Evolutionary conservation across 2,113 vertebrate genomes (phyloP).

Genomic region (Mandrillus leucophaeus): DNA sequence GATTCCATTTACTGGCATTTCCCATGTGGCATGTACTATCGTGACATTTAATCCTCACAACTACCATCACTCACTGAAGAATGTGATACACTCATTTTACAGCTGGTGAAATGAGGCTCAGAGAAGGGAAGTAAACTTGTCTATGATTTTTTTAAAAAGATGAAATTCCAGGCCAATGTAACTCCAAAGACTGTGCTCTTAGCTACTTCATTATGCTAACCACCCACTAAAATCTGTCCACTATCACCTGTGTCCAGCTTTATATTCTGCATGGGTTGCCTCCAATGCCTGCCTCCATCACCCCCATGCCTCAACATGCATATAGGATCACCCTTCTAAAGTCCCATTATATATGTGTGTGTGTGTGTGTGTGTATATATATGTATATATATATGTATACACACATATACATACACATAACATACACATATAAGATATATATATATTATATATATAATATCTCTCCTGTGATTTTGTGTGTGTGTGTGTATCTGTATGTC

Average conservation of each 20-base stretch:
- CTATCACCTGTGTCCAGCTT: no score
- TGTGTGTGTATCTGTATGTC: not conserved
- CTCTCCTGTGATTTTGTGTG: no score
- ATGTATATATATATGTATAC: no score
- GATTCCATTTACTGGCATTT: not conserved
- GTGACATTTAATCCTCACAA: not conserved
- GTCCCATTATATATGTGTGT: no score
- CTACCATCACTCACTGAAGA: not conserved
- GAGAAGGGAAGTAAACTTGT: not conserved
- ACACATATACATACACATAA: no score
- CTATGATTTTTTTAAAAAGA: not conserved
- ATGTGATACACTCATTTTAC: not conserved
- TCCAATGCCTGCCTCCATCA: no score
- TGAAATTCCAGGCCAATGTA: not conserved
- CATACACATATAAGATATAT: no score
- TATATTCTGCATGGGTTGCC: no score
- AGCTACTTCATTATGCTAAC: not conserved
- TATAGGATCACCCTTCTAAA: no score
- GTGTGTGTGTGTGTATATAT: no score
- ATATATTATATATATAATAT: no score
- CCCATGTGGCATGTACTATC: not conserved
- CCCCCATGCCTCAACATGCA: no score
- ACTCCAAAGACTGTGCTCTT: not conserved
- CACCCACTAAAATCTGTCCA: not conserved
- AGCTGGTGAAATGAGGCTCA: conserved; percentile 2